Evolutionary conservation across 2,113 vertebrate genomes (phyloP), one percentile per base, ranked within the genome.

Genomic region (Vidua macroura): DNA sequence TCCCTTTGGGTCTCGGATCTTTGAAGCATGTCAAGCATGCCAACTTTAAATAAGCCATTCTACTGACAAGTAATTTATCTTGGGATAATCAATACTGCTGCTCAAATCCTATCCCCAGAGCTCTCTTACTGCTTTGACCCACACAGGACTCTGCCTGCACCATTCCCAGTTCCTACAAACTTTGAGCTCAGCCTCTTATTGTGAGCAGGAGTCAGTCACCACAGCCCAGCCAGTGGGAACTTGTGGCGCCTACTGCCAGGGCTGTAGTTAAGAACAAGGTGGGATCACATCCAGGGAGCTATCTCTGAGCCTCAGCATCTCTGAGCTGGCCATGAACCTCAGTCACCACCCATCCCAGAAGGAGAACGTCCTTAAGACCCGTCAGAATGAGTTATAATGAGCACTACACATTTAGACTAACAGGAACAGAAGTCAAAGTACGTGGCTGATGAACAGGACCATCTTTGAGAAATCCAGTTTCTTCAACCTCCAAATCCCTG

Each of bases 261-360:
- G 35, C 48, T 72, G 48, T 27, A 43, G 11, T 37, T 37, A 60
- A 86, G 31, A 85, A 28, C 7, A 53, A 25, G 48, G 11, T 56
- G 60, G 21, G 21, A 63, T 67, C 48, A 41, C 2, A 2, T 11
- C 21, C 14, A 27, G 23, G 19, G 46, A 43, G 19, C 15, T n/a
- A 5, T 55, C 46, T 69, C 31, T 66, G 60, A 70, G 23, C 46
- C 2, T 0, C 11, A 4, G 7, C 39, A 1, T 25, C 75, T 46
- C 74, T 37, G 37, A 78, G 30, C 28, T 28, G 46, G 19, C 43
- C 46, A 31, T 15, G 68, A 58, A 49, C 28, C 19, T 74, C 0
- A 0, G 28, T 22, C 7, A 0, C 15, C 16, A 30, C 11, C 30
- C 0, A 0, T 82, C 52, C 56, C 23, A 25, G 37, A 60, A 16